Base-by-base conservation (phyloP, 2,113 vertebrate species). In the Cephalopterus ornatus region DNA sequence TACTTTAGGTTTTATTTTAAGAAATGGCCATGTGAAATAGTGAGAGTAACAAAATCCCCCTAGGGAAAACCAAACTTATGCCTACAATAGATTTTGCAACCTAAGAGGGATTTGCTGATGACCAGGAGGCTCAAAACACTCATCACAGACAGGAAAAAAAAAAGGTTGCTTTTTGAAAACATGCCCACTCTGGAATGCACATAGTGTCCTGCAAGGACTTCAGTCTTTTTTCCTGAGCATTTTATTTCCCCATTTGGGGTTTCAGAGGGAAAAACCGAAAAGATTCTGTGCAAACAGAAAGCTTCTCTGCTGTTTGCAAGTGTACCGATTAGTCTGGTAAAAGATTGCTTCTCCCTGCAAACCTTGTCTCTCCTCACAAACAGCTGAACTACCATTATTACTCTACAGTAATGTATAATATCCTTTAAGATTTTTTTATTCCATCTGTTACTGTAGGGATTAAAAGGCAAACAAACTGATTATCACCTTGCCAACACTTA, bases 401-500 rank as follows among this genome's bases (percentile, higher is more conserved):
- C 14, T 67, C 44, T 20, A 30, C n/a, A 59, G 61, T 58, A 68
- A 82, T 63, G 92, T 93, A 83, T 79, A 84, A 37, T 32, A 78
- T 7, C 28, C 37, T 63, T 88, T 14, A 41, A 65, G 33, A 8
- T 52, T 65, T 91, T 86, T 92, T 71, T 26, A 90, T 67, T 92
- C 44, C 11, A 35, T 73, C 76, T 90, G 16, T 92, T 93, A 85
- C 70, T 77, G 41, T 41, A 80, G 35, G 56, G 58, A 79, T 86
- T 96, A 71, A 84, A 94, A 85, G 1, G 73, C 33, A 94, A 81
- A 49, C 24, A 88, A 97, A 61, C 56, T 84, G 85, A 93, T 96
- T 97, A 95, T 95, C 93, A 85, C 89, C 59, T 89, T 77, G 87
- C 83, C 76, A 92, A 85, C 70, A 33, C 50, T 92, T 91, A 95